These are phyloP conservation scores for Hormiphora californensis DNA, from an alignment of 37 sponge, comb jelly and placozoan species.

Conservation along the genomic window DNA sequence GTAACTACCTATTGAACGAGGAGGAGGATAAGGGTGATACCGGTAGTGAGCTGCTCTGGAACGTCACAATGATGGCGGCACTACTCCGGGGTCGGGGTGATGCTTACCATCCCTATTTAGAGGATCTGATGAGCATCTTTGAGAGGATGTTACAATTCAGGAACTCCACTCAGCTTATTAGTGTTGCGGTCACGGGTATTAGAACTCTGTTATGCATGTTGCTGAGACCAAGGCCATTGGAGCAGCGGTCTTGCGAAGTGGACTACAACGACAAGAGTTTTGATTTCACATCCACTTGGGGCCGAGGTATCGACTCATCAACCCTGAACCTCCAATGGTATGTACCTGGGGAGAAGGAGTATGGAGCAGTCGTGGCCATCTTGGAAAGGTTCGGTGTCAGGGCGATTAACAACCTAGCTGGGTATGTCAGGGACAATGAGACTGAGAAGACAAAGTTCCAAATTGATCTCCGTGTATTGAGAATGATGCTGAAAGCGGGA, in stretches of 20 bases:
- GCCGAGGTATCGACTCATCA: background rate
- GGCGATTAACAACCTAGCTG: background rate
- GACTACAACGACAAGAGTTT: background rate
- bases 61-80: background rate
- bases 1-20: background rate
- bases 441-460: background rate
- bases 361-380: background rate
- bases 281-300: slow-evolving; percentile 19
- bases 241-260: background rate
- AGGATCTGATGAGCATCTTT: background rate
- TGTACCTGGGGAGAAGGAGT: slow-evolving; percentile 32
- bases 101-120: background rate
- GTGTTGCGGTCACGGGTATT: background rate
- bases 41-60: background rate
- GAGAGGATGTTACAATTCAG: background rate
- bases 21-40: background rate
- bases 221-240: background rate
- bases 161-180: slow-evolving; percentile 2
- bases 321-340: background rate
- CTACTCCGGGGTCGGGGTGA: background rate
- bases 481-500: background rate
- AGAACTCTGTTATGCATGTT: background rate
- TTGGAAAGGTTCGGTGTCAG: background rate
- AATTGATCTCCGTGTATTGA: background rate
- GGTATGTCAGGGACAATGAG: background rate